phyloP scores from a whole-genome alignment of 2,113 vertebrate genomes.

The Hippocampus mohnikei region DNA sequence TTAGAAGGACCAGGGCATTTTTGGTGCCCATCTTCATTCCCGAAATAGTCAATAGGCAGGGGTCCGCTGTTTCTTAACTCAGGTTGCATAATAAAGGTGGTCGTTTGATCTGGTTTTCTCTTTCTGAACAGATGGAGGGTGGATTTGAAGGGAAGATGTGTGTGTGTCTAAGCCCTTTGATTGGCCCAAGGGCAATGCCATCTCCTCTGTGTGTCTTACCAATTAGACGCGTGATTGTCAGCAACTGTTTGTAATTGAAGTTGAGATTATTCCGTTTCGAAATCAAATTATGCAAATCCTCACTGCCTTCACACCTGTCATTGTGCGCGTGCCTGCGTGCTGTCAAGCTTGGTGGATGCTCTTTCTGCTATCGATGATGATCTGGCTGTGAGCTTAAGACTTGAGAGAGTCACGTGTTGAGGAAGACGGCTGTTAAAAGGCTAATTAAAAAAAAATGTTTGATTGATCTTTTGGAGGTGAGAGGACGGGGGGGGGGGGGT shows the following conservation, averaged over 20 bases:
- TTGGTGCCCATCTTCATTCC: not conserved
- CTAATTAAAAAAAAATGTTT: conserved; percentile 67
- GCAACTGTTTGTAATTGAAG: not conserved
- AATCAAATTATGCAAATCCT: not conserved
- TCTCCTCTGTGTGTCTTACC: not conserved
- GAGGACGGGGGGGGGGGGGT: not conserved
- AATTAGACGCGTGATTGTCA: not conserved
- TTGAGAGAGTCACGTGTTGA: conserved; percentile 38
- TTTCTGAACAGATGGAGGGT: not conserved
- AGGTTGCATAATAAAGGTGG: not conserved
- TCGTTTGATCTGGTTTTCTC: not conserved
- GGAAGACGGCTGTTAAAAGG: conserved; percentile 60
- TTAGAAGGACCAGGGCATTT: not conserved
- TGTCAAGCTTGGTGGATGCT: conserved; percentile 30
- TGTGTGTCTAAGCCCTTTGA: not conserved
- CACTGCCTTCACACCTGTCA: not conserved
- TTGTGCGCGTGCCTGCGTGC: conserved; percentile 14
- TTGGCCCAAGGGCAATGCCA: not conserved
- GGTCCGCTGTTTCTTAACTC: not conserved
- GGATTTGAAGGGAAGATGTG: not conserved
- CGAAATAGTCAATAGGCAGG: not conserved
- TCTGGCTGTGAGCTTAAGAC: conserved; percentile 5
- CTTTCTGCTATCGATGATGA: conserved; percentile 1
- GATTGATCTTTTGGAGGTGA: conserved; percentile 44
- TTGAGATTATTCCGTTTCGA: conserved; percentile 5